Conservation (phyloP, 2,888 invertebrate genomes). For the Trachelus tabidus region DNA sequence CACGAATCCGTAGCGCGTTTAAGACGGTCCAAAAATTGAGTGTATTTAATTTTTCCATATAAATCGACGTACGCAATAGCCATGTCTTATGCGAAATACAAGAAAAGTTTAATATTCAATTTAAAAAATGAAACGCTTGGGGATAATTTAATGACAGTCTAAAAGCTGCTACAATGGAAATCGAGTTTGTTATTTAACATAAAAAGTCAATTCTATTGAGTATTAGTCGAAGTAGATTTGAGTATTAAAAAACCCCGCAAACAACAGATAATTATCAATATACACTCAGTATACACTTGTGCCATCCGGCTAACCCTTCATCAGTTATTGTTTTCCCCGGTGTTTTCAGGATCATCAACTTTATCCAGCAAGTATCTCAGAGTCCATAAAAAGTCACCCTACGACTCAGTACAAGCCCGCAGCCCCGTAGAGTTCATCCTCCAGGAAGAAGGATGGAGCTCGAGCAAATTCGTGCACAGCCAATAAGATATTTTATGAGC, state of each 20-base stretch:
- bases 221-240: background rate
- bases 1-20: too few relatives aligned
- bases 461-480: conserved; percentile 11
- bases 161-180: too few relatives aligned
- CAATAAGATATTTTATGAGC: conserved; percentile 46
- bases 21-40: too few relatives aligned
- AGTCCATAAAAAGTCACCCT: background rate
- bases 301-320: background rate
- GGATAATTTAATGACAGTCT: too few relatives aligned
- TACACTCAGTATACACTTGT: background rate
- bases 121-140: too few relatives aligned
- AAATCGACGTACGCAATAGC: too few relatives aligned
- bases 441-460: background rate
- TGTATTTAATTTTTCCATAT: too few relatives aligned
- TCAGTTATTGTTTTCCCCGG: background rate
- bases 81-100: too few relatives aligned
- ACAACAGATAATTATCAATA: background rate
- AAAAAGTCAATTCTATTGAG: too few relatives aligned
- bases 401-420: background rate
- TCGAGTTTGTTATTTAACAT: too few relatives aligned
- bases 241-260: background rate
- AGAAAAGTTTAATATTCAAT: too few relatives aligned
- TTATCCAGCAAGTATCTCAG: background rate
- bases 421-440: background rate
- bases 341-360: background rate